Evolutionary conservation across 2,888 invertebrate genomes (phyloP).

Genomic region (Didymodactylos carnosus): DNA sequence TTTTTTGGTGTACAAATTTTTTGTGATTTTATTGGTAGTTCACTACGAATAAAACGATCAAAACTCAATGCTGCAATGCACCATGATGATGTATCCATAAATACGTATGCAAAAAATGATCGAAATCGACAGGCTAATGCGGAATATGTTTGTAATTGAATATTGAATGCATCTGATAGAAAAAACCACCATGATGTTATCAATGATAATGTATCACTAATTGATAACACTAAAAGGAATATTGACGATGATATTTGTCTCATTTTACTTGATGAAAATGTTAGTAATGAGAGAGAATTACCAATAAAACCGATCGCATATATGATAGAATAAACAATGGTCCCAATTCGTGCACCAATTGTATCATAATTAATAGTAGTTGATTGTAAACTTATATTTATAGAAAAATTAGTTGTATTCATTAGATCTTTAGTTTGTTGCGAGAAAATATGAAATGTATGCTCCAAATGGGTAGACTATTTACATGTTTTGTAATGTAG

Average conservation of each 20-base stretch:
- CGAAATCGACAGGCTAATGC: neutral
- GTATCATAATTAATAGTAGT: neutral
- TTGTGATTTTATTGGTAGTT: neutral
- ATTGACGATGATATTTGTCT: neutral
- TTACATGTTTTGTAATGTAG: no score
- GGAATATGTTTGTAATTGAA: neutral
- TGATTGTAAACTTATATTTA: no score
- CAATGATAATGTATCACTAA: neutral
- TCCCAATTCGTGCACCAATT: neutral
- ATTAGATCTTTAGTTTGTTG: no score
- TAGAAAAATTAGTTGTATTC: no score
- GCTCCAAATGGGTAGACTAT: no score
- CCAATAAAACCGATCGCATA: neutral
- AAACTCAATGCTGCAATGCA: neutral
- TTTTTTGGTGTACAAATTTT: neutral
- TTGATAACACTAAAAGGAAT: neutral
- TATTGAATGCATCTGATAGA: neutral
- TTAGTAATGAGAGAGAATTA: neutral
- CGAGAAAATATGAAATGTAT: no score
- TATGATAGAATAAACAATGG: neutral
- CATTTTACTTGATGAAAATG: neutral
- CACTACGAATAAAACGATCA: neutral
- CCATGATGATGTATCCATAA: neutral
- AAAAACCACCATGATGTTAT: neutral
- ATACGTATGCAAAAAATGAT: neutral